These are phyloP conservation scores for Toxotes chatareus DNA, from an alignment of 2,113 vertebrate genomes.

Conservation along the genomic window DNA sequence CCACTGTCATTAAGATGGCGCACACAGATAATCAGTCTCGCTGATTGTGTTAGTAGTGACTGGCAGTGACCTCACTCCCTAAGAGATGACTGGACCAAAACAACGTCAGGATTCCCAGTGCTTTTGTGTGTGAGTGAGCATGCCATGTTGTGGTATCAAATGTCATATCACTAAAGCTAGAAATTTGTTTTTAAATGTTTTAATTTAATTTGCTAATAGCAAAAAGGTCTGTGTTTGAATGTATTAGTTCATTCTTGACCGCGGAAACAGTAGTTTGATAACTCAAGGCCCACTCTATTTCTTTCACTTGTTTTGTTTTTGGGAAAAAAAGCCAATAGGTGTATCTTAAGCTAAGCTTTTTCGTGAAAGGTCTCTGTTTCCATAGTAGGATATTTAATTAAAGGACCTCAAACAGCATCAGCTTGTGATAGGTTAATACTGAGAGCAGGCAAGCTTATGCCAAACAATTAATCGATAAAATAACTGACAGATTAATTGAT, in stretches of 20 bases:
- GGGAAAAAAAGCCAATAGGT: too few relatives aligned
- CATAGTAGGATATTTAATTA: too few relatives aligned
- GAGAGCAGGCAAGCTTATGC: not conserved
- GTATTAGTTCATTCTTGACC: not conserved
- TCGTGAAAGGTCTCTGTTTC: too few relatives aligned
- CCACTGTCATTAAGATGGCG: constrained; percentile 61
- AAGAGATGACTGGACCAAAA: constrained; percentile 35
- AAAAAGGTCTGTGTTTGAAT: not conserved
- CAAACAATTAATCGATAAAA: not conserved
- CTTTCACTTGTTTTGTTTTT: too few relatives aligned
- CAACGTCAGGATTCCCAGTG: constrained; percentile 12
- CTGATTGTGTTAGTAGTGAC: constrained; percentile 62
- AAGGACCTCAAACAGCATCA: not conserved
- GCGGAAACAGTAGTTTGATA: not conserved
- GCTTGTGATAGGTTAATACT: too few relatives aligned
- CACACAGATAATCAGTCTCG: constrained; percentile 54
- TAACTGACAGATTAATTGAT: not conserved
- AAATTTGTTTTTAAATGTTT: not conserved
- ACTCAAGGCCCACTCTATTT: not conserved
- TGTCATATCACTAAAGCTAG: too few relatives aligned
- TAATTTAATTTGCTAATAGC: not conserved
- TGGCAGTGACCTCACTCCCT: constrained; percentile 53
- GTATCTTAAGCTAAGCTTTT: too few relatives aligned
- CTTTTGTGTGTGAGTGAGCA: not conserved
- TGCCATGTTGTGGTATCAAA: not conserved